phyloP scores from a whole-genome alignment of 2,888 invertebrate species.

The Apodemia zela region DNA sequence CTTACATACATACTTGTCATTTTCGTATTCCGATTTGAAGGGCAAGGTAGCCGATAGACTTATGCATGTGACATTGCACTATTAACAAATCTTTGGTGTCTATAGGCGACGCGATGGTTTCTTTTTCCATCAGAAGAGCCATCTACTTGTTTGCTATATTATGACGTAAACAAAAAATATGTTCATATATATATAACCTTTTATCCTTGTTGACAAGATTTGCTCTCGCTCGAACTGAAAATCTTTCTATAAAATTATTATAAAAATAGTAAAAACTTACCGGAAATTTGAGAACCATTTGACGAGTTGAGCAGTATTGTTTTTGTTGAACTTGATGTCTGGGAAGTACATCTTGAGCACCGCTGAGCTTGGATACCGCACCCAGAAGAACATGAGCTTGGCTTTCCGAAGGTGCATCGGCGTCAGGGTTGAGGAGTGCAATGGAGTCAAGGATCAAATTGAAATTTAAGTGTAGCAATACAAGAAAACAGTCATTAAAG shows the following conservation, averaged over 20 bases:
- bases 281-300: constrained; percentile 99
- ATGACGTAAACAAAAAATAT: too few relatives aligned
- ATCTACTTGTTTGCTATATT: too few relatives aligned
- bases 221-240: background rate
- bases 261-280: constrained; percentile 81
- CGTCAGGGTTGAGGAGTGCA: constrained; percentile 97
- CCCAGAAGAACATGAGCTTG: constrained; percentile 99
- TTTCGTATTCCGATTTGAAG: too few relatives aligned
- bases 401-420: constrained; percentile 99
- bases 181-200: too few relatives aligned
- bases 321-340: constrained; percentile 99
- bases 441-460: constrained; percentile 87
- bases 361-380: constrained; percentile 98
- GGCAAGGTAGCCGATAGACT: too few relatives aligned
- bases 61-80: too few relatives aligned
- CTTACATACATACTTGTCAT: too few relatives aligned
- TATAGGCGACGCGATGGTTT: too few relatives aligned
- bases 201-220: too few relatives aligned
- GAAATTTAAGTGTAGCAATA: background rate
- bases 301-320: constrained; percentile 99
- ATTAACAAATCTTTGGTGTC: too few relatives aligned
- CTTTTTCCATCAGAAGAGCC: too few relatives aligned
- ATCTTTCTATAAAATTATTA: background rate
- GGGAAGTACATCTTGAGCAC: constrained; percentile 99
- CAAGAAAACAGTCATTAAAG: too few relatives aligned